Base-by-base conservation (phyloP, 2,888 invertebrate species). In the Acanthosoma haemorrhoidale region DNA sequence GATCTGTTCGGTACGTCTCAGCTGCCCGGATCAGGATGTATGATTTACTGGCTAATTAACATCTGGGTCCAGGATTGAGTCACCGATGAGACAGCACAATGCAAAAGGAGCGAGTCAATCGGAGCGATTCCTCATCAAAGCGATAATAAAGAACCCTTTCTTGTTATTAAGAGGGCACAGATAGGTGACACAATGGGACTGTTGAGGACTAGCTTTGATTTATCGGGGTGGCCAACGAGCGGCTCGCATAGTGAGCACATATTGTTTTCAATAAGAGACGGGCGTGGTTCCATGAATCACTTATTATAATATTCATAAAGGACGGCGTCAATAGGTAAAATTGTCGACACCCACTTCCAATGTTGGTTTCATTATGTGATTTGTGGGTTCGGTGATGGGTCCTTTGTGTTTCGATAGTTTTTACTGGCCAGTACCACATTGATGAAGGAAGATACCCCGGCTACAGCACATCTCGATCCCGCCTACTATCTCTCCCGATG, bases 301-400 rank as follows among this genome's bases (percentile, higher is more conserved):
- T 18, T 57, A 72, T 71, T 72, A 72, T 71, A 71, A 72, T 72
- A 72, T 72, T 72, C 72, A 72, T 71, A 72, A 71, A 72, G 72
- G 72, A 72, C 71, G 72, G 70, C 72, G 70, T 72, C 72, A 72
- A 72, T 72, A 72, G 72, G 43, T 34, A n/a, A 68, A 67, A 72
- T 72, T 72, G 72, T 72, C 70, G 68, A 72, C 72, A 72, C 72
- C 72, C 72, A 72, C 72, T 39, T 59, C 31, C 18, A 39, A 63
- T 63, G 39, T 38, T 63, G 39, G 63, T 63, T 63, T 39, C 63
- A 21, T 63, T 63, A 63, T 63, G 39, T 63, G 63, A 63, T 63
- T 63, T 63, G 63, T 63, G 34, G 11, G 18, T 36, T 63, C 18
- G 63, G 63, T 34, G 43, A 43, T 43, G 43, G 43, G n/a, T 11